Base-by-base conservation (phyloP, 2,113 vertebrate species). In the Ciconia maguari region DNA sequence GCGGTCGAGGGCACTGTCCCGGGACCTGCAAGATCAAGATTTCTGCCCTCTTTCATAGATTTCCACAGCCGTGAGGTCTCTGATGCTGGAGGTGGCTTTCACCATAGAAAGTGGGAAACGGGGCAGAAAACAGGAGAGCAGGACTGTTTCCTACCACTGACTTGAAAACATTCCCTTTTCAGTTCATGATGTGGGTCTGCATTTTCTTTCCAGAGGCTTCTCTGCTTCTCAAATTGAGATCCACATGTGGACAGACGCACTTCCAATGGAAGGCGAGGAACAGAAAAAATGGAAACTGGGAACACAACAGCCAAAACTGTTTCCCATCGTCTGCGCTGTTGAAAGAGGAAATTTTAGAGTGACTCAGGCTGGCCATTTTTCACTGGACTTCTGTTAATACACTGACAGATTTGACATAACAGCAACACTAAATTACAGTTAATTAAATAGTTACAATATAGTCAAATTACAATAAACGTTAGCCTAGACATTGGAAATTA, bases 31-130 rank as follows among this genome's bases (percentile, higher is more conserved):
- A 74, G 25, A 36, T 9, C 2, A 6, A 90, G 54, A 48, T 83
- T 88, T 77, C 44, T 82, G 25, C 42, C 74, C 17, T 9, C 8
- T 82, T 95, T 69, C 70, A 61, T 14, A 18, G 26, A 44, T 83
- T 48, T 22, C 29, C 0, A 0, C 27, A n/a, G 0, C 2, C 10
- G 3, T 36, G 82, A 86, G 13, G 36, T 44, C 41, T 80, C 66
- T 86, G 62, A 49, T 38, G 32, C 48, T n/a, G 32, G 10, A 4
- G 26, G 9, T 72, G 30, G 48, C 81, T 94, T 87, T 64, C 48
- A 78, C 29, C 18, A 34, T 16, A 82, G 32, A 68, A 83, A 60
- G 9, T 4, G 2, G 24, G 18, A 75, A 71, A 69, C 13, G 36
- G 24, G 61, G 16, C 52, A 87, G 69, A 87, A 69, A 87, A 54